Conservation (phyloP, 2,113 vertebrate genomes). For the Bujurquina vittata region DNA sequence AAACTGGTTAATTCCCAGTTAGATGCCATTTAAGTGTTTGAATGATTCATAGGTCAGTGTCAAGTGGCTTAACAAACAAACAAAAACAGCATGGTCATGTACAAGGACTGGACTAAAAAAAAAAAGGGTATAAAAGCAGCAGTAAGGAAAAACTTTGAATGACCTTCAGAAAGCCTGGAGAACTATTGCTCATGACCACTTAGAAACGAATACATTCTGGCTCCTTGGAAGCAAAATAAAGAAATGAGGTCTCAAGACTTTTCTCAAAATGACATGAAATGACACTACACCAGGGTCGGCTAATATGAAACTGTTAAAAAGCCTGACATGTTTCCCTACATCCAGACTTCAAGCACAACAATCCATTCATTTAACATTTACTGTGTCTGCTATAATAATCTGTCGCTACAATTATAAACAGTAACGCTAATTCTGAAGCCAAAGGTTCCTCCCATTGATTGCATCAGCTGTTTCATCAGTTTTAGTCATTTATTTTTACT, state of each 20-base stretch:
- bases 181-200: not conserved
- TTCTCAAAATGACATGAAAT: accelerated
- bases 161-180: accelerated
- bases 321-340: not conserved
- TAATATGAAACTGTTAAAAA: not conserved
- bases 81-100: not conserved
- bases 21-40: no score
- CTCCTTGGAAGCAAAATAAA: not conserved
- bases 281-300: accelerated
- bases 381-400: not conserved
- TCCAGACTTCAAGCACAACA: not conserved
- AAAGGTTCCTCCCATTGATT: not conserved
- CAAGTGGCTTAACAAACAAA: no score
- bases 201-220: not conserved
- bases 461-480: accelerated
- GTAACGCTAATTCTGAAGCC: not conserved
- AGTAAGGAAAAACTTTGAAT: not conserved
- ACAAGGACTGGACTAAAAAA: not conserved
- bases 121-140: not conserved
- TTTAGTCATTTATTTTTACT: not conserved
- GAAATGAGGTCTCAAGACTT: not conserved
- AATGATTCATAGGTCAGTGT: no score
- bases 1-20: no score
- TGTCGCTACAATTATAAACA: not conserved
- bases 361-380: not conserved